phyloP scores from a whole-genome alignment of 2,888 invertebrate genomes.

The Hoplodrina blanda region DNA sequence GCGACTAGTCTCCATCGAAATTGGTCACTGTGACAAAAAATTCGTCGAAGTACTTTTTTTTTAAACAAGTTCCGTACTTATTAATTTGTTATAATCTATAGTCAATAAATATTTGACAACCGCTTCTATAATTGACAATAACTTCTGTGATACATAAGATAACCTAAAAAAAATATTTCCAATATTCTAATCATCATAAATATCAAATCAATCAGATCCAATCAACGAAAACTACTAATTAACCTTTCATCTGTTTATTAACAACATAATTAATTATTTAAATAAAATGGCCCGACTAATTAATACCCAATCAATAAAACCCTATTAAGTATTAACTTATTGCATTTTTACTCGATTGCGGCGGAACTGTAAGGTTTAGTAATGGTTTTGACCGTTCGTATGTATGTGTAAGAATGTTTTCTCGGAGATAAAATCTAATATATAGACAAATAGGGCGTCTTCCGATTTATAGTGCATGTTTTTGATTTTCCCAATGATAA shows the following conservation, averaged over 20 bases:
- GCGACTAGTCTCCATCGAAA: too few species aligned
- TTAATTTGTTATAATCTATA: conserved; percentile 12
- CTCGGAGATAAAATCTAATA: conserved; percentile 29
- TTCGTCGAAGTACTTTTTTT: too few species aligned
- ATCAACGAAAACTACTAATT: conserved; percentile 52
- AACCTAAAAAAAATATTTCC: conserved; percentile 29
- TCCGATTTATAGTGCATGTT: conserved; percentile 3
- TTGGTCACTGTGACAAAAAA: too few species aligned
- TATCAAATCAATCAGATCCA: conserved; percentile 56
- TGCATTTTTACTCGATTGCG: conserved; percentile 31
- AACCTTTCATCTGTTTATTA: conserved; percentile 42
- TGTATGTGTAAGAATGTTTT: conserved; percentile 27
- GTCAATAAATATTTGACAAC: conserved; percentile 33
- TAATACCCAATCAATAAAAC: conserved; percentile 55
- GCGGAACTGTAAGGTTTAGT: conserved; percentile 34
- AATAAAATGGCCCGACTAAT: conserved; percentile 54
- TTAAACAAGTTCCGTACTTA: neutral
- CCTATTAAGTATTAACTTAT: conserved; percentile 31
- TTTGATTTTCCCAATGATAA: neutral
- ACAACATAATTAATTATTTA: conserved; percentile 56
- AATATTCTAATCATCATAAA: conserved; percentile 44
- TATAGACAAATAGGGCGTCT: conserved; percentile 23
- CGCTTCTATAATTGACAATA: conserved; percentile 40
- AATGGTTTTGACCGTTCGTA: conserved; percentile 35
- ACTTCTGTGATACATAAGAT: conserved; percentile 30